Evolutionary conservation across 2,888 invertebrate species (phyloP).

Genomic region (Diogma glabrata): DNA sequence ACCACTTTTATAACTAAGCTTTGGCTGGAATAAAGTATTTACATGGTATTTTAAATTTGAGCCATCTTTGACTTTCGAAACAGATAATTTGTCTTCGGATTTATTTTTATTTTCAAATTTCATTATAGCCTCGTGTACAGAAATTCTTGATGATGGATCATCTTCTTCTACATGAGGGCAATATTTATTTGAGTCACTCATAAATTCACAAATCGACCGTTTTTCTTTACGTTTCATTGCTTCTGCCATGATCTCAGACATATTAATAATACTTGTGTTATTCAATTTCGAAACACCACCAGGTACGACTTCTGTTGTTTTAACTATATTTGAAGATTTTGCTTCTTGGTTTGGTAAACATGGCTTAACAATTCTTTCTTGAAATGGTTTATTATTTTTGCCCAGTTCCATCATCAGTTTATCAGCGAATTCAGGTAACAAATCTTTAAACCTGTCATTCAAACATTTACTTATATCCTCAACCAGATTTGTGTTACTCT

Average conservation of each 20-base stretch:
- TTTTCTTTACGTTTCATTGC: conserved; percentile 16
- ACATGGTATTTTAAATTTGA: too few species aligned
- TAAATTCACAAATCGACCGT: not conserved
- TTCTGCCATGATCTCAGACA: conserved; percentile 18
- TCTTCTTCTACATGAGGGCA: not conserved
- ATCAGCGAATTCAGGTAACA: not conserved
- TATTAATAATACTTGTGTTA: conserved; percentile 16
- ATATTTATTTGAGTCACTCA: conserved; percentile 7
- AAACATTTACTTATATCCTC: conserved; percentile 12
- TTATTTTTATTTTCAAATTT: conserved; percentile 16
- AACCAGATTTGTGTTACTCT: not conserved
- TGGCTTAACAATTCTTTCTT: not conserved
- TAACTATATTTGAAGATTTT: not conserved
- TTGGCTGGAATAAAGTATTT: too few species aligned
- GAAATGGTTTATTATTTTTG: not conserved
- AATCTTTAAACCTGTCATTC: not conserved
- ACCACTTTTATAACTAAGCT: too few species aligned
- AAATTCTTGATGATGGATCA: conserved; percentile 13
- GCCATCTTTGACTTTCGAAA: too few species aligned
- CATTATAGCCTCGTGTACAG: conserved; percentile 17
- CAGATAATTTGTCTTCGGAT: too few species aligned
- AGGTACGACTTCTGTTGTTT: too few species aligned
- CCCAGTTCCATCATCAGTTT: conserved; percentile 1
- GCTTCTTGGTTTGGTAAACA: too few species aligned
- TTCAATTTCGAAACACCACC: conserved; percentile 5